Evolutionary conservation across 2,797 vertebrate species (phyloP).

Genomic region (Myotis pilosus): DNA sequence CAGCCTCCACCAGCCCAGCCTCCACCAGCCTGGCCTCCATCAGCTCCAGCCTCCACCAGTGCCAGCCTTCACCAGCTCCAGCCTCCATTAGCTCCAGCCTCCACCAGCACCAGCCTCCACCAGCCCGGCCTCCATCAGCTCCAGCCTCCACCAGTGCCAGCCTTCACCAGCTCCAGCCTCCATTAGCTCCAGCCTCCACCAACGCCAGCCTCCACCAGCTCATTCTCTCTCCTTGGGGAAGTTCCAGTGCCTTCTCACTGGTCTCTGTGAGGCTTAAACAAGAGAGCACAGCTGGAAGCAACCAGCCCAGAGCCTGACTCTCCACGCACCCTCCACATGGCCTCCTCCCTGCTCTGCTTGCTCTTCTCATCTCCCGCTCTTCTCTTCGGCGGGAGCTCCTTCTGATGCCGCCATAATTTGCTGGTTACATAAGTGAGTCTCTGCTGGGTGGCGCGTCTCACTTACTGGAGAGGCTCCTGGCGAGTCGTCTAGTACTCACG

Average conservation of each 20-base stretch:
- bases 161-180: neutral
- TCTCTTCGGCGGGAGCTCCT: neutral
- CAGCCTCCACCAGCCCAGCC: too few species aligned
- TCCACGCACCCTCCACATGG: neutral
- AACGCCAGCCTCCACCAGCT: rapidly evolving
- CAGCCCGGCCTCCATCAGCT: too few species aligned
- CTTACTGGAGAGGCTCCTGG: constrained; percentile 37
- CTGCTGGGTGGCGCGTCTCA: neutral
- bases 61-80: too few species aligned
- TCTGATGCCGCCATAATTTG: constrained; percentile 1
- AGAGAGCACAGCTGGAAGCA: neutral
- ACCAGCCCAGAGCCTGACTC: neutral
- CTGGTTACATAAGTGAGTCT: constrained; percentile 59
- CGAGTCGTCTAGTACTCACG: constrained; percentile 75
- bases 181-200: too few species aligned
- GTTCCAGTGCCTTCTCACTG: neutral
- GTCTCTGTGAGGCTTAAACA: neutral
- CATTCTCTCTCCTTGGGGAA: neutral
- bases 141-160: too few species aligned
- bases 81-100: too few species aligned
- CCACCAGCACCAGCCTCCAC: too few species aligned
- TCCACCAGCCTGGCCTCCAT: too few species aligned
- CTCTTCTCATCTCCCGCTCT: neutral
- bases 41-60: too few species aligned
- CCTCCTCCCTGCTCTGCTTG: neutral